Evolutionary conservation across 2,797 vertebrate species (phyloP).

Genomic region (Hafferia zeledoni): DNA sequence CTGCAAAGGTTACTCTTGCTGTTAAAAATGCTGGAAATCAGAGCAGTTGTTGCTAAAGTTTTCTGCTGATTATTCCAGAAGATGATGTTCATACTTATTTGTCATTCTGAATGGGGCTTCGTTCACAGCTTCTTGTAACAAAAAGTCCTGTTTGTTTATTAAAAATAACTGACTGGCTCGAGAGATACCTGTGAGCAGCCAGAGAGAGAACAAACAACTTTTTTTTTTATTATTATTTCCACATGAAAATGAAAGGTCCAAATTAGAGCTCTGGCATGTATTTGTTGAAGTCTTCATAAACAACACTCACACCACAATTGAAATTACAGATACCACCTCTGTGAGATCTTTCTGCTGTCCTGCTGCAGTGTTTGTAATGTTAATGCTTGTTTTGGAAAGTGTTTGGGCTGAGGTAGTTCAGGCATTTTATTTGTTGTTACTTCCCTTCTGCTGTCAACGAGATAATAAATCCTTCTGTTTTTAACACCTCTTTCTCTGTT

Average conservation of each 20-base stretch:
- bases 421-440: not conserved
- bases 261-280: not conserved
- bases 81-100: not conserved
- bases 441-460: not conserved
- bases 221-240: not conserved
- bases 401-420: not conserved
- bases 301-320: not conserved
- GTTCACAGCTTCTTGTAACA: not conserved
- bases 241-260: not conserved
- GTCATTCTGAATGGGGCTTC: not conserved
- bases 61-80: not conserved
- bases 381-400: not conserved
- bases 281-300: not conserved
- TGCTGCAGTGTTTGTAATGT: not conserved
- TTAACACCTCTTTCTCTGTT: not conserved
- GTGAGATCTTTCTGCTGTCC: not conserved
- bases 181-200: not conserved
- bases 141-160: not conserved
- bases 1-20: not conserved
- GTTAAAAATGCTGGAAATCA: not conserved
- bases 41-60: not conserved
- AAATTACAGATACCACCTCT: not conserved
- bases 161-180: not conserved
- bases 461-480: not conserved
- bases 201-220: not conserved